phyloP scores from a whole-genome alignment of 2,113 vertebrate genomes.

The Hemiprocne comata region DNA sequence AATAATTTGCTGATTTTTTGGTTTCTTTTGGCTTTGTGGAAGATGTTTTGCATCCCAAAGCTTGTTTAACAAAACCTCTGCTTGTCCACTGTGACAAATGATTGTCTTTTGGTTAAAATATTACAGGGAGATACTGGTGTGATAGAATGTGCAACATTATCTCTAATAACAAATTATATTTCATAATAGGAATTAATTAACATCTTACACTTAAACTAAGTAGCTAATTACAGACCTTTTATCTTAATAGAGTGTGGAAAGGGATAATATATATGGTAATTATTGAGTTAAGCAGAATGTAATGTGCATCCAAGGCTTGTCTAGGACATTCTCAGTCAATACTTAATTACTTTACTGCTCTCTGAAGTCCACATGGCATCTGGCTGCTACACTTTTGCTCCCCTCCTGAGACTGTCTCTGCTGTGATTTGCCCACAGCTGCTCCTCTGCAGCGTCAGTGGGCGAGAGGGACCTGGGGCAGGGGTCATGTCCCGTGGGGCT shows the following conservation, averaged over 20 bases:
- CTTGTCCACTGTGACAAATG: background rate
- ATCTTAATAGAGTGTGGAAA: constrained; percentile 30
- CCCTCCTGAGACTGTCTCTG: background rate
- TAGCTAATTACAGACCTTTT: constrained; percentile 63
- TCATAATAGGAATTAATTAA: constrained; percentile 44
- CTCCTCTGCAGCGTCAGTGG: fast-evolving
- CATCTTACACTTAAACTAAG: constrained; percentile 37
- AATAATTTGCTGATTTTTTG: fast-evolving
- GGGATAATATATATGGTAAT: constrained; percentile 43
- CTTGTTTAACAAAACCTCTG: background rate
- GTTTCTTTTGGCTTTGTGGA: background rate
- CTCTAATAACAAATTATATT: constrained; percentile 24
- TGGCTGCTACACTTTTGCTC: background rate
- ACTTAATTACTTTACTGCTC: constrained; percentile 49
- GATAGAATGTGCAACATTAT: background rate
- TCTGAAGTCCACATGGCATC: background rate
- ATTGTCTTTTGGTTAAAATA: background rate
- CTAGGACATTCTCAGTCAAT: constrained; percentile 58
- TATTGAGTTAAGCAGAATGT: constrained; percentile 54
- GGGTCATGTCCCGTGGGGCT: fast-evolving
- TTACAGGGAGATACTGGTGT: background rate
- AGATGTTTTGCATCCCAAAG: background rate
- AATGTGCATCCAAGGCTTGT: constrained; percentile 16
- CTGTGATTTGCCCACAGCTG: background rate
- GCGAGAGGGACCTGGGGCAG: background rate